A percentile compares a stretch with the other conserved stretches of the same genome.
These are phyloP conservation scores for Drosophila nr. fundita DNA, from an alignment of 2,888 invertebrate genomes.

Conservation along the genomic window DNA sequence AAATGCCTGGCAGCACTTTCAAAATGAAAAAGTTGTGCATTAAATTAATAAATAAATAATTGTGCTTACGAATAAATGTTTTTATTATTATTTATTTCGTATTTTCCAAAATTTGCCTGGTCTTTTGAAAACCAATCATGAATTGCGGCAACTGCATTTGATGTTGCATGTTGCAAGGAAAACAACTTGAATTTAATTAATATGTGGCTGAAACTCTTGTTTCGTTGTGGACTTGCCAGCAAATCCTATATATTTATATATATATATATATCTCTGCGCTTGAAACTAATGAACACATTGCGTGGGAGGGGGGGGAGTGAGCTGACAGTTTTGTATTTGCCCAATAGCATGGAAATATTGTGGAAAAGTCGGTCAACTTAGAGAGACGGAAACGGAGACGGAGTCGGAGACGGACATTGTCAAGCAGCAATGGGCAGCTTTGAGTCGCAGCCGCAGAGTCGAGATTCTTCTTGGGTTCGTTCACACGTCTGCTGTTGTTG, in stretches of 20 bases:
- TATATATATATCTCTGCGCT: not conserved
- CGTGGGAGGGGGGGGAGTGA: not conserved
- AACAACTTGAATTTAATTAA: conserved; percentile 1
- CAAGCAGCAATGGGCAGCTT: not conserved
- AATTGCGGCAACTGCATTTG: not conserved
- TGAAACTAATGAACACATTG: conserved; percentile 10
- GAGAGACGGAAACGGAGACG: conserved; percentile 1
- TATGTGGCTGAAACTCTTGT: not conserved
- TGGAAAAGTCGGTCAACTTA: conserved; percentile 24
- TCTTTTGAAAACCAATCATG: not conserved
- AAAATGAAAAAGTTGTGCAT: not conserved
- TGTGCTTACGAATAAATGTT: not conserved
- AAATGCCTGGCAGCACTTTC: not conserved
- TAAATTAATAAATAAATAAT: not conserved
- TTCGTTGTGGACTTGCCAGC: not conserved
- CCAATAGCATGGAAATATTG: not conserved
- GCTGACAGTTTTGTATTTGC: not conserved
- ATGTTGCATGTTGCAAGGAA: not conserved
- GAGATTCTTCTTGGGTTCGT: conserved; percentile 27
- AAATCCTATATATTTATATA: not conserved
- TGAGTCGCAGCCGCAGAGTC: not conserved
- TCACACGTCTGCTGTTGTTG: conserved; percentile 59
- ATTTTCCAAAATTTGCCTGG: not conserved
- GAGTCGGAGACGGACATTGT: conserved; percentile 11
- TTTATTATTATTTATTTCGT: not conserved